Conservation (phyloP, 2,797 vertebrate genomes). For the Otolemur crassicaudatus region DNA sequence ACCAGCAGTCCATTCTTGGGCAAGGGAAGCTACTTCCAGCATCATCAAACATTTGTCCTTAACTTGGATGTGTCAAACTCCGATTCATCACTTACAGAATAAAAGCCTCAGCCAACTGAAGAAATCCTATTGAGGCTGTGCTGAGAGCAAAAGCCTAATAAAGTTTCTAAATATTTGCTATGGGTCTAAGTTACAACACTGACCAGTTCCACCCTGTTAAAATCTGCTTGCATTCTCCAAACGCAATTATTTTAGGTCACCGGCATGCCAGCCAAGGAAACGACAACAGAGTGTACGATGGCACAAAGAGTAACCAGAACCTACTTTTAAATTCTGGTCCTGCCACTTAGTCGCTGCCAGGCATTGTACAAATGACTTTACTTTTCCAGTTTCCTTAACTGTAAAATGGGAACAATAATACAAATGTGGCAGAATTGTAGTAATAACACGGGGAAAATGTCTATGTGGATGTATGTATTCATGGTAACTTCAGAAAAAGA, state of each 20-base stretch:
- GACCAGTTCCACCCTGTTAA: slow-evolving; percentile 38
- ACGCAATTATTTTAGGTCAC: slow-evolving; percentile 70
- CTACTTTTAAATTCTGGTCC: slow-evolving; percentile 60
- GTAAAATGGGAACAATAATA: background rate
- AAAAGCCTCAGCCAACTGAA: background rate
- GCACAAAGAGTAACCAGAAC: slow-evolving; percentile 45
- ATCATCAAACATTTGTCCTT: background rate
- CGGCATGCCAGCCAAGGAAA: slow-evolving; percentile 72
- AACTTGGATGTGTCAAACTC: background rate
- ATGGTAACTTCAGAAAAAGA: background rate
- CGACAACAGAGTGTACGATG: slow-evolving; percentile 46
- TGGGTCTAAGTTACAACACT: slow-evolving; percentile 48
- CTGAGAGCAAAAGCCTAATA: slow-evolving; percentile 53
- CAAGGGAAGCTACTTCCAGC: slow-evolving; percentile 1
- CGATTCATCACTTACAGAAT: background rate
- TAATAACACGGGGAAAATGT: background rate
- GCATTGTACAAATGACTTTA: background rate
- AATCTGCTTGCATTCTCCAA: slow-evolving; percentile 20
- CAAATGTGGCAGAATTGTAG: background rate
- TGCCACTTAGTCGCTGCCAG: slow-evolving; percentile 14
- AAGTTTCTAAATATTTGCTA: slow-evolving; percentile 77
- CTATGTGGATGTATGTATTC: background rate
- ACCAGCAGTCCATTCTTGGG: background rate
- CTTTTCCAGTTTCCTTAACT: background rate
- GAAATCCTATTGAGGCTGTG: slow-evolving; percentile 1